Conservation (phyloP, 2,113 vertebrate species). For the Bos taurus region ARS-UCD2.0 NC_037357.1:12640001-12640500, state of each 20-base stretch:
- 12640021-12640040: neutral
- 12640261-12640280: neutral
- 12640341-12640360: neutral
- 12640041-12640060: neutral
- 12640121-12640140: neutral
- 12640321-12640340: neutral
- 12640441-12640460: neutral
- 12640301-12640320: neutral
- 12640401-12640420: neutral
- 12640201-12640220: neutral
- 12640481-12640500: neutral
- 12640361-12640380: neutral
- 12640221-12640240: neutral
- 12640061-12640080: neutral
- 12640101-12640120: neutral
- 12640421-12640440: neutral
- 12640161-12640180: neutral
- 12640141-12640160: neutral
- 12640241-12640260: neutral
- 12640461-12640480: neutral
- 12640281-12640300: neutral
- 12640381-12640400: neutral
- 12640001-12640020: neutral
- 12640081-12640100: neutral
- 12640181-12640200: neutral